These are phyloP conservation scores for Pedicia rivosa DNA, from an alignment of 2,888 invertebrate genomes.

Conservation along the genomic window DNA sequence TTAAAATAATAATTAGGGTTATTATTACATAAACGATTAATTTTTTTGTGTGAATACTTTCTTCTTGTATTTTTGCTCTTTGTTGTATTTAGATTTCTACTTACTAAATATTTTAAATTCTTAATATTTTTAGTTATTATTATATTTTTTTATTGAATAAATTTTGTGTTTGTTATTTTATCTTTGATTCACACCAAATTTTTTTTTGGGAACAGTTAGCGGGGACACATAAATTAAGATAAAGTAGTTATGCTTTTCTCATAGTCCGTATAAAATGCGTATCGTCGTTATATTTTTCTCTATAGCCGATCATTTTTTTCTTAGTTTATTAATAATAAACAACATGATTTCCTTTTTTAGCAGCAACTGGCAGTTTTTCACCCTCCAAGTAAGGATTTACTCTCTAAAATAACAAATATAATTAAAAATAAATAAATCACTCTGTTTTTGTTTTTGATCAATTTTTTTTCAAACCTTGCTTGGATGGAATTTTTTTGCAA, in stretches of 20 bases:
- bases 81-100: no score
- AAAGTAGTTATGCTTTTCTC: not conserved
- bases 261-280: not conserved
- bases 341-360: conserved; percentile 78
- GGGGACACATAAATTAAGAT: not conserved
- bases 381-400: conserved; percentile 72
- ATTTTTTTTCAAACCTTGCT: conserved; percentile 35
- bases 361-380: conserved; percentile 77
- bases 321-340: not conserved
- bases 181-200: no score
- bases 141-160: no score
- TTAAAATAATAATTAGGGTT: no score
- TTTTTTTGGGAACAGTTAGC: no score
- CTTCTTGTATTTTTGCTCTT: no score
- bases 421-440: conserved; percentile 1
- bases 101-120: no score
- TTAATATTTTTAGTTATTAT: no score
- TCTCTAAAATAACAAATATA: not conserved
- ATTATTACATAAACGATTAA: no score
- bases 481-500: conserved; percentile 61
- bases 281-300: not conserved
- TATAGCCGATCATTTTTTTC: not conserved
- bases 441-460: not conserved
- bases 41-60: no score
- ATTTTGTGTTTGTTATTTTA: no score